Percentiles rank a stretch among this genome's conserved stretches.
These are phyloP conservation scores for Chelmon rostratus DNA, from an alignment of 2,797 vertebrate genomes.

Conservation along the genomic window DNA sequence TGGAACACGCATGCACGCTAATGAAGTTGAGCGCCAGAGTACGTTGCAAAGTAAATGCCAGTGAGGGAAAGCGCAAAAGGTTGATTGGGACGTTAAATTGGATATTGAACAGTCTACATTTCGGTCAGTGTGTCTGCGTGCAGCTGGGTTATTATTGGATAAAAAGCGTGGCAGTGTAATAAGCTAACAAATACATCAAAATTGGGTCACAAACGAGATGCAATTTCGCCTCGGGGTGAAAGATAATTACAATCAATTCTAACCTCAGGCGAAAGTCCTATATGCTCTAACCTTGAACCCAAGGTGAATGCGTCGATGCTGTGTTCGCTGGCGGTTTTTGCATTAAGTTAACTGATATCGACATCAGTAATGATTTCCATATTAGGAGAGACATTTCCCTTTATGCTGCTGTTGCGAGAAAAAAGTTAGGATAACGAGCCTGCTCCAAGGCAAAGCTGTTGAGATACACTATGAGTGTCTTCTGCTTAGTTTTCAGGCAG, in stretches of 20 bases:
- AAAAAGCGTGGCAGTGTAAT: slow-evolving; percentile 32
- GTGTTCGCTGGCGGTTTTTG: background rate
- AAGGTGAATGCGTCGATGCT: slow-evolving; percentile 10
- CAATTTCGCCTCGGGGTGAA: slow-evolving; percentile 64
- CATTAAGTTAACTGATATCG: slow-evolving; percentile 38
- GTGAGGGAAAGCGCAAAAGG: slow-evolving; percentile 54
- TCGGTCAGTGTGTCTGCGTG: slow-evolving; percentile 17
- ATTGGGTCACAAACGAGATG: slow-evolving; percentile 54
- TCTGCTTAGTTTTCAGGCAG: slow-evolving; percentile 10
- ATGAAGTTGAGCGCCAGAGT: slow-evolving; percentile 42
- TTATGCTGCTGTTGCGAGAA: slow-evolving; percentile 50
- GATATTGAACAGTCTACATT: slow-evolving; percentile 70
- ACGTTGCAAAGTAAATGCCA: slow-evolving; percentile 51
- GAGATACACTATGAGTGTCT: background rate
- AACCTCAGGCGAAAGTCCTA: slow-evolving; percentile 46
- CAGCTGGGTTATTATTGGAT: slow-evolving; percentile 42
- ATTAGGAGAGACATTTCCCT: slow-evolving; percentile 39
- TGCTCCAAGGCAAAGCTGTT: slow-evolving; percentile 13
- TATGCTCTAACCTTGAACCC: slow-evolving; percentile 52
- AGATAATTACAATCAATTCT: slow-evolving; percentile 77
- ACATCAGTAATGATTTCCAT: slow-evolving; percentile 52
- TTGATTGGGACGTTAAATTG: slow-evolving; percentile 73
- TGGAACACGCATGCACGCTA: slow-evolving; percentile 27
- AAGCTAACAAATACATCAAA: slow-evolving; percentile 45
- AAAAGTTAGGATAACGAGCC: background rate